Evolutionary conservation across 2,888 invertebrate species (phyloP).

Genomic region (Hedychridium roseum): DNA sequence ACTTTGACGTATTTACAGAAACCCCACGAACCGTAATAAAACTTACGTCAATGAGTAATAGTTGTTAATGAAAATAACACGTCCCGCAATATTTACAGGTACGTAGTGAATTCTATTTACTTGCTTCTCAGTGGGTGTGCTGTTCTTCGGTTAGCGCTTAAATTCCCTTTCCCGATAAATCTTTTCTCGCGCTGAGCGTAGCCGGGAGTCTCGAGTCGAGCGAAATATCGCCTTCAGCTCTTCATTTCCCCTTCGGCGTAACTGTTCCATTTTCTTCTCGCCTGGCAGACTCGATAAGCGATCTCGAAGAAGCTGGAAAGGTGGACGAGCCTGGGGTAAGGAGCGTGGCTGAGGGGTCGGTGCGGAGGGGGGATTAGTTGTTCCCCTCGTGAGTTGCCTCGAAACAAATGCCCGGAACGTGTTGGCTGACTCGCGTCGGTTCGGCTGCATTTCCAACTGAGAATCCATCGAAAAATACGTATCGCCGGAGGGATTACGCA

Average conservation of each 20-base stretch:
- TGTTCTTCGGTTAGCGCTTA: too few relatives aligned
- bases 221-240: background rate
- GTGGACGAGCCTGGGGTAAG: too few relatives aligned
- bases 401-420: constrained; percentile 30
- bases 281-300: background rate
- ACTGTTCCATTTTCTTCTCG: background rate
- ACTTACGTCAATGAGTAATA: background rate
- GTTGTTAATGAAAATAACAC: too few relatives aligned
- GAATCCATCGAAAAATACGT: constrained; percentile 31
- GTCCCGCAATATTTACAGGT: too few relatives aligned
- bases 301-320: background rate
- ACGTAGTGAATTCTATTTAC: too few relatives aligned
- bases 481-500: constrained; percentile 20
- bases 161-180: background rate
- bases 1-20: too few relatives aligned
- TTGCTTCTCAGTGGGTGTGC: too few relatives aligned
- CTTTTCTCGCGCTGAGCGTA: background rate
- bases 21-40: too few relatives aligned
- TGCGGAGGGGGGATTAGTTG: background rate
- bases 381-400: constrained; percentile 2
- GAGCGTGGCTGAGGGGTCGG: too few relatives aligned
- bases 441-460: constrained; percentile 20
- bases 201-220: background rate
- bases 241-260: background rate
- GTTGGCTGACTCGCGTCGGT: constrained; percentile 12